Percentiles rank a stretch among this genome's conserved stretches.
Conservation (phyloP, 2,888 invertebrate genomes). For the Lordiphosa andalusiaca region DNA sequence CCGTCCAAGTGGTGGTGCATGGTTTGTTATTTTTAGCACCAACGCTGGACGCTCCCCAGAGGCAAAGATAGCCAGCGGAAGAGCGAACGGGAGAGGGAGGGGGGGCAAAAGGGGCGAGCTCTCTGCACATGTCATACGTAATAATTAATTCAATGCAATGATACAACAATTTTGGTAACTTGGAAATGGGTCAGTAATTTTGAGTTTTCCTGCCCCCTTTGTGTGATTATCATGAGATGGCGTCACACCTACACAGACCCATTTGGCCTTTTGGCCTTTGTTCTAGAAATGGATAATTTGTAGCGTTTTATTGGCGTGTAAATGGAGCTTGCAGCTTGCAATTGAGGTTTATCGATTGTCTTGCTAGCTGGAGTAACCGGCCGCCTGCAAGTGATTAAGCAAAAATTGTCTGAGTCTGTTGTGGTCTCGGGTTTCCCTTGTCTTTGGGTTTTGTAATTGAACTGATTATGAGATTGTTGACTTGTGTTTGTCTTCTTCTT, state of each 20-base stretch:
- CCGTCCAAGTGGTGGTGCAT: slow-evolving; percentile 44
- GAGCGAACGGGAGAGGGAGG: not conserved
- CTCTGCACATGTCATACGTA: slow-evolving; percentile 35
- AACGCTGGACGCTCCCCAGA: slow-evolving; percentile 28
- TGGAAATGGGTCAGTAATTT: slow-evolving; percentile 73
- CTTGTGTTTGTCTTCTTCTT: slow-evolving; percentile 43
- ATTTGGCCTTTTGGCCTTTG: slow-evolving; percentile 53
- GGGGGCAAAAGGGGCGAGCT: no score
- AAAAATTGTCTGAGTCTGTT: slow-evolving; percentile 14
- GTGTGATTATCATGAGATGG: slow-evolving; percentile 37
- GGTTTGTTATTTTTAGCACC: slow-evolving; percentile 40
- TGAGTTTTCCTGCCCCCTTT: slow-evolving; percentile 65
- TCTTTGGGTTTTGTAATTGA: slow-evolving; percentile 54
- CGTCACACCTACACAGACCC: slow-evolving; percentile 21
- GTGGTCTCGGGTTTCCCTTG: slow-evolving; percentile 21
- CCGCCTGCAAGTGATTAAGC: slow-evolving; percentile 34
- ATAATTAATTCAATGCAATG: slow-evolving; percentile 72
- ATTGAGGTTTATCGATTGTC: slow-evolving; percentile 36
- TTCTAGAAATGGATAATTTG: slow-evolving; percentile 39
- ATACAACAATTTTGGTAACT: slow-evolving; percentile 45
- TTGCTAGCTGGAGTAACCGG: slow-evolving; percentile 13
- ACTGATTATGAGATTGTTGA: slow-evolving; percentile 76
- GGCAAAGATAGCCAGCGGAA: slow-evolving; percentile 3
- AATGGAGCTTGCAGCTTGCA: slow-evolving; percentile 45
- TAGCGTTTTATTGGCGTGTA: slow-evolving; percentile 41